These are phyloP conservation scores for Pholis gunnellus DNA, from an alignment of 2,113 vertebrate species.

Conservation along the genomic window DNA sequence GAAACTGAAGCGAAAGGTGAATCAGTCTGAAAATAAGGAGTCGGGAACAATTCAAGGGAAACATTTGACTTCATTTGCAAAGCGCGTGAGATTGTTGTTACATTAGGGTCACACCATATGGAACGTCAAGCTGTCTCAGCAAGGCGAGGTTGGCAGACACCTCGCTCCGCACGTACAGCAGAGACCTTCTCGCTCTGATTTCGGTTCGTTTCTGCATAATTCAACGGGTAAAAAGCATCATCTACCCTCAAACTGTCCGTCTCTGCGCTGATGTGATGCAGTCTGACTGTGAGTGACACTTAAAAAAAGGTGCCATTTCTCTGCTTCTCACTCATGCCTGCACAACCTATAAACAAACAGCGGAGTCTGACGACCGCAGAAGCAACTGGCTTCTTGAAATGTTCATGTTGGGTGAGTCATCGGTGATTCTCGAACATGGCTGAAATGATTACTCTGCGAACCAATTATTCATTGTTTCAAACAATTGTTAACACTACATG, in stretches of 20 bases:
- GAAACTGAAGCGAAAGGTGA: not conserved
- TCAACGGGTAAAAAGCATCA: constrained; percentile 54
- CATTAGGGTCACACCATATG: constrained; percentile 23
- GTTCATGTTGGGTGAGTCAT: not conserved
- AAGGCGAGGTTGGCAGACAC: constrained; percentile 19
- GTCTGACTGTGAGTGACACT: constrained; percentile 58
- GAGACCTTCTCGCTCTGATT: constrained; percentile 52
- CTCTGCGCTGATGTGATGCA: constrained; percentile 37
- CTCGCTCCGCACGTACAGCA: constrained; percentile 7
- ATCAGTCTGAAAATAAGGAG: not conserved
- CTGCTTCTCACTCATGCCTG: constrained; percentile 37
- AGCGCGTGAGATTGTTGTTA: not conserved
- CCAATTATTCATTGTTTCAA: not conserved
- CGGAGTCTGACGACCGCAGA: constrained; percentile 1
- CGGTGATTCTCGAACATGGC: not conserved
- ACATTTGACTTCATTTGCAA: constrained; percentile 36
- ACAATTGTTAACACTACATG: not conserved
- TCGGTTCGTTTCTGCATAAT: constrained; percentile 52
- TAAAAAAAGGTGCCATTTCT: constrained; percentile 53
- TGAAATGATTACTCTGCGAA: not conserved
- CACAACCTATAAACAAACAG: constrained; percentile 29
- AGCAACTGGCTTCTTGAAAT: not conserved
- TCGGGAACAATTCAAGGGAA: constrained; percentile 33
- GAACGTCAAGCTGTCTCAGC: constrained; percentile 30
- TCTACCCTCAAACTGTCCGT: constrained; percentile 62